Base-by-base conservation (phyloP, 2,797 vertebrate species). In the Perdix hodgsoniae region DNA sequence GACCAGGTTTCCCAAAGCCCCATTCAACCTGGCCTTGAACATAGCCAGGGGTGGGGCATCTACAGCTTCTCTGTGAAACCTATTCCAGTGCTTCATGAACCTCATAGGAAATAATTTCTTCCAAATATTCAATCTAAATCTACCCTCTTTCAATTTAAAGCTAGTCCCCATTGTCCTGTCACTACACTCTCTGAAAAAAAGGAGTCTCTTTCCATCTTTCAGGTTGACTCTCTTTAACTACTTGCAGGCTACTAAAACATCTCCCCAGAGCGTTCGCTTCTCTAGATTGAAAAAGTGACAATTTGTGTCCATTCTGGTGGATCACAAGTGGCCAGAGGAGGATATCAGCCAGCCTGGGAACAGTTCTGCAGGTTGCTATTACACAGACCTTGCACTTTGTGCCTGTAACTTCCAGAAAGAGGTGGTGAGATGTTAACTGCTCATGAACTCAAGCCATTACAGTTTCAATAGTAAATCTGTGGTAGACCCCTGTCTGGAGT, bases 381-480 rank as follows among this genome's bases (percentile, higher is more conserved):
- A 27, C 3, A 6, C 18, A 74, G 4, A 33, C 27, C 27, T 56
- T 50, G 14, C 7, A 64, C 71, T 67, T 83, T 88, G 27, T 71
- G 44, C 15, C 23, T 0, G 0, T 12, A 45, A 54, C n/a, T 69
- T 82, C 37, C n/a, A 37, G 5, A 21, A 64, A 10, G 9, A 40
- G 14, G 22, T 69, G 40, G 19, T 29, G 22, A 92, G 50, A 19
- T 44, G 12, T 39, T 78, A 59, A 33, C 6, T 75, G 3, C 22
- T 29, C 29, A 26, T 4, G 40, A 83, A 37, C 17, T 65, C 45
- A 69, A 5, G 31, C 12, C 9, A 17, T 13, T 16, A 61, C n/a
- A 61, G 4, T 80, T 83, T 80, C 60, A 80, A n/a, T n/a, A 39
- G 18, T 21, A 63, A 70, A 59, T 14, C 5, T 65, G 54, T 59